Percentiles rank a stretch among this genome's conserved stretches.
Evolutionary conservation across 2,113 vertebrate species (phyloP).

Genomic region (Anolis sagrei): DNA sequence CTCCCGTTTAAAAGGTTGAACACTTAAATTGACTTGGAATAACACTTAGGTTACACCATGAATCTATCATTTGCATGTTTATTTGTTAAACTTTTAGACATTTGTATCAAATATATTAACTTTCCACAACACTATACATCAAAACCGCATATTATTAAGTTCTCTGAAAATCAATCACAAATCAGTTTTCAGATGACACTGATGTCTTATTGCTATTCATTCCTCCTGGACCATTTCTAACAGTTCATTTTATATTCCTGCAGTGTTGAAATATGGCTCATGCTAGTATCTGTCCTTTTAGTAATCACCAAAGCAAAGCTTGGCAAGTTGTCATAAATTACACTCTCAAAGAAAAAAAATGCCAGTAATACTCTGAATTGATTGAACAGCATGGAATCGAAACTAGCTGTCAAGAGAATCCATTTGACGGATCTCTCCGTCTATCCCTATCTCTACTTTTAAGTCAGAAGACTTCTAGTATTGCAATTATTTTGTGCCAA

Average conservation of each 20-base stretch:
- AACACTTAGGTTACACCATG: conserved; percentile 38
- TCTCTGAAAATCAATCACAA: conserved; percentile 76
- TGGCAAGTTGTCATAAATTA: conserved; percentile 77
- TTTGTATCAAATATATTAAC: conserved; percentile 65
- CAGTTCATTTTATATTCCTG: conserved; percentile 77
- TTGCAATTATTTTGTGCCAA: conserved; percentile 51
- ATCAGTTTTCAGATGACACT: conserved; percentile 78
- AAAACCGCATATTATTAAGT: conserved; percentile 70
- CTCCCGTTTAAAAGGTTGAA: background rate
- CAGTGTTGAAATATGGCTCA: conserved; percentile 75
- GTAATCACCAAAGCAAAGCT: conserved; percentile 78
- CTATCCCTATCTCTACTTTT: conserved; percentile 42
- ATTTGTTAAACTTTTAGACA: conserved; percentile 65
- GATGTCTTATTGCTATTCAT: conserved; percentile 79
- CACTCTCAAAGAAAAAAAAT: conserved; percentile 80
- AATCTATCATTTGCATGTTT: conserved; percentile 37
- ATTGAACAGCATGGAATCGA: conserved; percentile 73
- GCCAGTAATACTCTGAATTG: conserved; percentile 73
- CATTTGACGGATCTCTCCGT: conserved; percentile 58
- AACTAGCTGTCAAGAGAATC: conserved; percentile 66
- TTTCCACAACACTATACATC: conserved; percentile 70
- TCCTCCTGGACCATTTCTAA: conserved; percentile 72
- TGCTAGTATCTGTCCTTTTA: conserved; percentile 76
- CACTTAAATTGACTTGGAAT: conserved; percentile 5
- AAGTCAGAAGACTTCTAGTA: conserved; percentile 55